Evolutionary conservation across 2,113 vertebrate species (phyloP).

Genomic region (Xyliphius kryptos): DNA sequence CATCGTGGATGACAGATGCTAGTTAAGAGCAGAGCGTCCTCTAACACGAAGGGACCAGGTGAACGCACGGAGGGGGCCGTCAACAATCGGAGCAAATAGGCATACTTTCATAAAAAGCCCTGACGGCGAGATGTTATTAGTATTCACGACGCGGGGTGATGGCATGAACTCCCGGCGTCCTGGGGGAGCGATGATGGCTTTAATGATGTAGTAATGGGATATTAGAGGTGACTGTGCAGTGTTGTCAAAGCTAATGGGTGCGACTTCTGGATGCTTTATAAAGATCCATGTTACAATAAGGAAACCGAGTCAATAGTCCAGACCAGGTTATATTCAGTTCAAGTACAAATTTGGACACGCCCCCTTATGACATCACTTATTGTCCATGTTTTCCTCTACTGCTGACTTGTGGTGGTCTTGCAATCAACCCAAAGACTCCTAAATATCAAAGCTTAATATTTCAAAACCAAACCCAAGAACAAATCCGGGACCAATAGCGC

Average conservation of each 20-base stretch:
- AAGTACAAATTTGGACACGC: no score
- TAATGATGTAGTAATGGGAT: conserved; percentile 30
- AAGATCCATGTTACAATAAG: neutral
- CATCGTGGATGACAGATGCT: conserved; percentile 35
- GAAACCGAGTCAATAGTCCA: conserved; percentile 11
- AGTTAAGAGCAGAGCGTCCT: conserved; percentile 20
- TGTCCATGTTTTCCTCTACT: no score
- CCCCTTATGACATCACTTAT: no score
- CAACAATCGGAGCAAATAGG: conserved; percentile 14
- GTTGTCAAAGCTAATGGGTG: conserved; percentile 33
- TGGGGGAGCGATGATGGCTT: conserved; percentile 33
- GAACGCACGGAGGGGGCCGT: conserved; percentile 16
- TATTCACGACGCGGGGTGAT: conserved; percentile 19
- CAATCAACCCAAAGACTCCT: no score
- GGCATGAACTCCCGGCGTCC: conserved; percentile 23
- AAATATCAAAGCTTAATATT: no score
- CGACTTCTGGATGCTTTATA: conserved; percentile 25
- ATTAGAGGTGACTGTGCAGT: conserved; percentile 33
- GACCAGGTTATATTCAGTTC: no score
- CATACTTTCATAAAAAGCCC: conserved; percentile 22
- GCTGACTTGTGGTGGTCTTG: no score
- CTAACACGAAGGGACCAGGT: conserved; percentile 29
- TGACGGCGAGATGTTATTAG: conserved; percentile 23
- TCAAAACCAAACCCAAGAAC: no score
- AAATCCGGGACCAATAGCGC: no score